These are phyloP conservation scores for Planiliza haematocheilus DNA, from an alignment of 2,113 vertebrate genomes.

Conservation along the genomic window DNA sequence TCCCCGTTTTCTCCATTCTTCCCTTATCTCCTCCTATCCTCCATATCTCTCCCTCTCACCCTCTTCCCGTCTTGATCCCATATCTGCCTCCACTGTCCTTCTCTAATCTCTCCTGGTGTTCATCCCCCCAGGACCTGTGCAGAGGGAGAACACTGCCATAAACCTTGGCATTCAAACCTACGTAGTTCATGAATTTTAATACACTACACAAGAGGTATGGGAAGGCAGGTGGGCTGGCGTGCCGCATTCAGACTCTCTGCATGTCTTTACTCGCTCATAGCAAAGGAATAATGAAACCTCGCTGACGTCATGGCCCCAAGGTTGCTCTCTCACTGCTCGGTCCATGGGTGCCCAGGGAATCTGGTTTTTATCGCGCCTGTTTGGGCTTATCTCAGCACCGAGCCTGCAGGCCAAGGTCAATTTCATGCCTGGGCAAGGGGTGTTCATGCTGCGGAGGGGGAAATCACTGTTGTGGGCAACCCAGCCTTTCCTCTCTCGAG, in stretches of 20 bases:
- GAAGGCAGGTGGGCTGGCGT: conserved; percentile 42
- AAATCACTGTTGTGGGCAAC: conserved; percentile 37
- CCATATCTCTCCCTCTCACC: conserved; percentile 41
- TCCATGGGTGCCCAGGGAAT: conserved; percentile 45
- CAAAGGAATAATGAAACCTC: conserved; percentile 50
- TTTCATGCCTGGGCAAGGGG: conserved; percentile 63
- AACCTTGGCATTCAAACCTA: conserved; percentile 78
- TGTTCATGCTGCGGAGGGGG: conserved; percentile 20
- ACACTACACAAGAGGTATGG: conserved; percentile 33
- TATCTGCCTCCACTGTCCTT: conserved; percentile 53
- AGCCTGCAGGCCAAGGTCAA: conserved; percentile 68
- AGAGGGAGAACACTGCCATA: conserved; percentile 63
- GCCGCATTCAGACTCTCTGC: conserved; percentile 25
- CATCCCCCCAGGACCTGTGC: conserved; percentile 62
- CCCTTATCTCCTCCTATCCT: conserved; percentile 46
- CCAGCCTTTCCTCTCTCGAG: conserved; percentile 31
- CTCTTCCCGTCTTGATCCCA: conserved; percentile 57
- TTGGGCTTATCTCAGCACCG: conserved; percentile 67
- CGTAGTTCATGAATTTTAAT: conserved; percentile 81
- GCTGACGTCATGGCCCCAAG: conserved; percentile 60
- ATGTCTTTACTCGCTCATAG: conserved; percentile 19
- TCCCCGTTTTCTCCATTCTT: conserved; percentile 20
- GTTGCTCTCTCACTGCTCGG: conserved; percentile 48
- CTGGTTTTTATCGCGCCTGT: conserved; percentile 60
- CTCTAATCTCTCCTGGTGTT: conserved; percentile 66